These are phyloP conservation scores for Ectemnius continuus DNA, from an alignment of 2,888 invertebrate species.

Conservation along the genomic window DNA sequence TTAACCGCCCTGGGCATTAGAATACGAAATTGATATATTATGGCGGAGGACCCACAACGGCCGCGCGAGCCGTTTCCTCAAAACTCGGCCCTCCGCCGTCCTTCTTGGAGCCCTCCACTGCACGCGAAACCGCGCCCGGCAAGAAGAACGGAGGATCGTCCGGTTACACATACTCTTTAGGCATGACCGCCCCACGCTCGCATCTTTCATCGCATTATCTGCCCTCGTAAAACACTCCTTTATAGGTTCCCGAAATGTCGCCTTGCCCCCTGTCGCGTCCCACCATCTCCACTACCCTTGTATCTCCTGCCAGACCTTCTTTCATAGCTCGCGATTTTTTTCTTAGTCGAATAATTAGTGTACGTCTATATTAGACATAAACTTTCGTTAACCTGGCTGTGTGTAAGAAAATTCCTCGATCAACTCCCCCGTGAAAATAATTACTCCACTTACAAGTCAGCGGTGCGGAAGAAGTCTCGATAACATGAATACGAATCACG, in stretches of 20 bases:
- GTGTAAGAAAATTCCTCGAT: too few relatives aligned
- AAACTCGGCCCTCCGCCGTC: slow-evolving; percentile 16
- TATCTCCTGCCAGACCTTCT: slow-evolving; percentile 8
- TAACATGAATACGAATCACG: too few relatives aligned
- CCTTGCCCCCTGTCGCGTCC: not conserved
- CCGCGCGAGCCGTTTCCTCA: slow-evolving; percentile 37
- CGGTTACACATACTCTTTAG: slow-evolving; percentile 73
- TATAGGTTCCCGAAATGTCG: slow-evolving; percentile 64
- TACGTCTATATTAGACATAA: too few relatives aligned
- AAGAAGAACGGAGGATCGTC: slow-evolving; percentile 64
- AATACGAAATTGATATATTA: slow-evolving; percentile 78
- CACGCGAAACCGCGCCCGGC: slow-evolving; percentile 51
- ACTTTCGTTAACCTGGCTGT: too few relatives aligned
- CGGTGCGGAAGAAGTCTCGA: too few relatives aligned
- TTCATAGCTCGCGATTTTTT: not conserved
- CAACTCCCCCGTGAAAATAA: too few relatives aligned
- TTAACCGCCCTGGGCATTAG: slow-evolving; percentile 77
- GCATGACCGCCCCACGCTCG: slow-evolving; percentile 74
- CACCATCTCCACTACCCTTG: slow-evolving; percentile 12
- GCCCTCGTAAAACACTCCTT: slow-evolving; percentile 76
- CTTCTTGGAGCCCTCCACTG: slow-evolving; percentile 36
- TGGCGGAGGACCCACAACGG: slow-evolving; percentile 55
- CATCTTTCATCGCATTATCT: slow-evolving; percentile 78
- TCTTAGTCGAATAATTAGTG: too few relatives aligned
- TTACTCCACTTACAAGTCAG: too few relatives aligned